Percentiles rank a stretch among this genome's conserved stretches.
Conservation (phyloP, 2,888 invertebrate genomes). For the Blomia tropicalis region DNA sequence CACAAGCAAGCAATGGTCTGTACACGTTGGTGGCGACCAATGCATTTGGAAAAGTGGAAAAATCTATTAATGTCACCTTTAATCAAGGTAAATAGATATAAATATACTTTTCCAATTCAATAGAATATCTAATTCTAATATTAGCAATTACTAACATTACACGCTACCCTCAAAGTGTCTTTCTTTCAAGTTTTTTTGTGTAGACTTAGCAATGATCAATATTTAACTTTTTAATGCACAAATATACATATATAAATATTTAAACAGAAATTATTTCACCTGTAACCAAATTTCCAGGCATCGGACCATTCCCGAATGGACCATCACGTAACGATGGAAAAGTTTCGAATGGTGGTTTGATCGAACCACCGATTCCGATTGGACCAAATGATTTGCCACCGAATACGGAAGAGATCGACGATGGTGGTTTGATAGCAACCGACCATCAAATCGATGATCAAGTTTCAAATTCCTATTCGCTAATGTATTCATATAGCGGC, state of each 20-base stretch:
- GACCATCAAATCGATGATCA: not conserved
- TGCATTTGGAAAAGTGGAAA: slow-evolving; percentile 27
- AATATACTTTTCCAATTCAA: not conserved
- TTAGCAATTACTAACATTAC: not conserved
- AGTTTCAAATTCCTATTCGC: not conserved
- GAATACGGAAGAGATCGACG: slow-evolving; percentile 10
- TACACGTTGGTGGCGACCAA: slow-evolving; percentile 30
- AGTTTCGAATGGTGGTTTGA: not conserved
- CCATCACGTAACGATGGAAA: not conserved
- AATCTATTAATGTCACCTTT: slow-evolving; percentile 26
- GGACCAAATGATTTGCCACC: not conserved
- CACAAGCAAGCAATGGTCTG: slow-evolving; percentile 28
- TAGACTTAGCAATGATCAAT: not conserved
- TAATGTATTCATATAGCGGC: not conserved
- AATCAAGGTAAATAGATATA: slow-evolving; percentile 13
- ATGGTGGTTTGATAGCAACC: not conserved
- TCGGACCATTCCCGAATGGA: not conserved
- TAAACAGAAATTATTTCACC: not conserved
- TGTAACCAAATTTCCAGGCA: not conserved
- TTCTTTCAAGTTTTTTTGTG: not conserved
- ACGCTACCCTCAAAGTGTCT: not conserved
- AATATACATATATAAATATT: not conserved
- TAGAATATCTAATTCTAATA: not conserved
- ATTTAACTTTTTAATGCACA: too few species aligned
- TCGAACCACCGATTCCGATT: not conserved